phyloP scores from a whole-genome alignment of 1,140 invertebrate species.

The Pseudomyrmex pallidus region DNA sequence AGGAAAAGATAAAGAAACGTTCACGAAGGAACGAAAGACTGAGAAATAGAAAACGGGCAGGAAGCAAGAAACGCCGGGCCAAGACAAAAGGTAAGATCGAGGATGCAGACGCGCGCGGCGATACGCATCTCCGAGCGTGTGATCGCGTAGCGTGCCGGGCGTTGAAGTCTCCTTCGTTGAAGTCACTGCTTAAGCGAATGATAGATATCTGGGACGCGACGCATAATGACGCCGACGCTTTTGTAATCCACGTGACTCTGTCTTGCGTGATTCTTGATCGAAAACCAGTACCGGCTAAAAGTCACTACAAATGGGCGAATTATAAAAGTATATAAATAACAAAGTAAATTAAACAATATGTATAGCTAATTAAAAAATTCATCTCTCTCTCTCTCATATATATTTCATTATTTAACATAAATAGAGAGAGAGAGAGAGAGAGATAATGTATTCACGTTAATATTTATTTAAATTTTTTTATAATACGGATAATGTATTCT shows the following conservation, averaged over 20 bases:
- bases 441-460: neutral
- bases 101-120: constrained; percentile 71
- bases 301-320: neutral
- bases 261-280: constrained; percentile 37
- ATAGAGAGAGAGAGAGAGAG: too few relatives aligned
- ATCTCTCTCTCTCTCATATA: too few relatives aligned
- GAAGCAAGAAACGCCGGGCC: constrained; percentile 69
- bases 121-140: constrained; percentile 63
- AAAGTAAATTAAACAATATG: too few relatives aligned
- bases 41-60: constrained; percentile 67
- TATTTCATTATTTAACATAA: too few relatives aligned
- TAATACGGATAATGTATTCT: neutral
- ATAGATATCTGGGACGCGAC: constrained; percentile 56
- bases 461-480: neutral
- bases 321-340: too few relatives aligned
- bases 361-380: too few relatives aligned
- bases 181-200: constrained; percentile 14
- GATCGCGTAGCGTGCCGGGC: constrained; percentile 47
- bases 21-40: too few relatives aligned
- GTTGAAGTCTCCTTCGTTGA: constrained; percentile 50
- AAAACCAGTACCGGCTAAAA: neutral
- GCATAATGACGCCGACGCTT: constrained; percentile 59
- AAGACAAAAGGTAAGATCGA: constrained; percentile 69
- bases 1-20: too few relatives aligned
- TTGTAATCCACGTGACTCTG: constrained; percentile 56